Percentiles rank a stretch among this genome's conserved stretches.
These are phyloP conservation scores for Vicugna pacos DNA, from an alignment of 2,113 vertebrate species.

Conservation along the genomic window DNA sequence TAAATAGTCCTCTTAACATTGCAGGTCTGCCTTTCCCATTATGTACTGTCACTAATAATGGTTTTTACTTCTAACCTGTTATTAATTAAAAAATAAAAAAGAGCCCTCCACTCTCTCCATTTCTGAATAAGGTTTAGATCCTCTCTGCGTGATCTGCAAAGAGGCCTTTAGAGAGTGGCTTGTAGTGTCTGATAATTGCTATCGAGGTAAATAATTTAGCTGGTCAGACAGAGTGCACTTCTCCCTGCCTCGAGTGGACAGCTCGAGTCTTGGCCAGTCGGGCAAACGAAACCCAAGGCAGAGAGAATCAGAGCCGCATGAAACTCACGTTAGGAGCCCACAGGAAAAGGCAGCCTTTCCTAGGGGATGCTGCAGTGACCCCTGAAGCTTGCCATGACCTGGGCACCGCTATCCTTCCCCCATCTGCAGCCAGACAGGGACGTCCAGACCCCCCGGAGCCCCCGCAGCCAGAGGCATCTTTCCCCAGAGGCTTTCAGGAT, in stretches of 20 bases:
- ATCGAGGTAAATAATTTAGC: constrained; percentile 88
- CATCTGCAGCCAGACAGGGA: constrained; percentile 82
- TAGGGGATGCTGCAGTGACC: constrained; percentile 83
- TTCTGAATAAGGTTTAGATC: constrained; percentile 81
- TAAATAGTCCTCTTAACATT: constrained; percentile 86
- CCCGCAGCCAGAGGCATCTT: constrained; percentile 62
- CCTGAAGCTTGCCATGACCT: constrained; percentile 81
- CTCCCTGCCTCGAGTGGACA: constrained; percentile 77
- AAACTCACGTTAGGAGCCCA: constrained; percentile 84
- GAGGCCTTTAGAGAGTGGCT: constrained; percentile 69
- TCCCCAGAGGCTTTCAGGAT: constrained; percentile 73
- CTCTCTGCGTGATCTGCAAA: constrained; percentile 66
- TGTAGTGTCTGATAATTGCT: constrained; percentile 83
- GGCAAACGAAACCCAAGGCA: constrained; percentile 82
- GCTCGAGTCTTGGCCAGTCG: constrained; percentile 70
- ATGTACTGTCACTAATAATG: constrained; percentile 82
- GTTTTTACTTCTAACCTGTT: constrained; percentile 87
- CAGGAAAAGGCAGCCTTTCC: constrained; percentile 77
- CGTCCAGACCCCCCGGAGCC: background rate
- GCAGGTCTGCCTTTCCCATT: constrained; percentile 82
- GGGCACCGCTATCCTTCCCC: constrained; percentile 36
- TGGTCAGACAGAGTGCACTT: constrained; percentile 81
- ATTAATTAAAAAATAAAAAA: constrained; percentile 88
- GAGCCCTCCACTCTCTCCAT: constrained; percentile 69
- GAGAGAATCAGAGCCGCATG: constrained; percentile 84